phyloP scores from a whole-genome alignment of 2,888 invertebrate genomes.

The Ypsolopha sequella region DNA sequence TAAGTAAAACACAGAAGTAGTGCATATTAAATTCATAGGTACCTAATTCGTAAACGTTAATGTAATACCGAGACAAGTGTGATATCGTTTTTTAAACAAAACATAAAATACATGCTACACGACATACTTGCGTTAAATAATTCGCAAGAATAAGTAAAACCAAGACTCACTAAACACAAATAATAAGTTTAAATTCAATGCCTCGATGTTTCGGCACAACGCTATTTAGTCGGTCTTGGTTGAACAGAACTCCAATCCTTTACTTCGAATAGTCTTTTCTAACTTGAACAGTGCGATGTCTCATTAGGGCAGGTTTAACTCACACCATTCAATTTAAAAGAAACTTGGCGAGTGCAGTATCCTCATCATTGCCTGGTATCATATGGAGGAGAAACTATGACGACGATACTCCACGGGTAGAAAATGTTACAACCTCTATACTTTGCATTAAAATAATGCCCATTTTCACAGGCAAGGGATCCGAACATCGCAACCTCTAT shows the following conservation, averaged over 20 bases:
- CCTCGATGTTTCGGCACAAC: conserved; percentile 33
- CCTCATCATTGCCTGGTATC: conserved; percentile 38
- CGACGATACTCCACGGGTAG: conserved; percentile 61
- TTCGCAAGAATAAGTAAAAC: conserved; percentile 48
- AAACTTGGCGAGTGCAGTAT: conserved; percentile 61
- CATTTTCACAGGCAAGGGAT: conserved; percentile 79
- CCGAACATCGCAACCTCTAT: conserved; percentile 62
- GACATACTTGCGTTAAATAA: conserved; percentile 12
- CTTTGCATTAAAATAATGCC: conserved; percentile 94
- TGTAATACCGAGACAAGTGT: no score
- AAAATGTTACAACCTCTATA: conserved; percentile 86
- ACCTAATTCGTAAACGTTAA: no score
- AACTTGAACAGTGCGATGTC: conserved; percentile 66
- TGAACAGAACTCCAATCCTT: conserved; percentile 70
- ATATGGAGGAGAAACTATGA: conserved; percentile 24
- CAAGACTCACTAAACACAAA: conserved; percentile 72
- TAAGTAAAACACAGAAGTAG: no score
- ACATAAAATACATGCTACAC: conserved; percentile 4
- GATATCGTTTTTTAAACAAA: no score
- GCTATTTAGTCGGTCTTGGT: conserved; percentile 71
- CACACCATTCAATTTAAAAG: conserved; percentile 70
- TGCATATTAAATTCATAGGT: no score
- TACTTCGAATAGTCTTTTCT: conserved; percentile 66
- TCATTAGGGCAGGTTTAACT: conserved; percentile 53
- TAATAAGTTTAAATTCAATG: conserved; percentile 33